Percentiles rank a stretch among this genome's conserved stretches.
Evolutionary conservation across 2,888 invertebrate genomes (phyloP).

Genomic region (Caprella mutica): DNA sequence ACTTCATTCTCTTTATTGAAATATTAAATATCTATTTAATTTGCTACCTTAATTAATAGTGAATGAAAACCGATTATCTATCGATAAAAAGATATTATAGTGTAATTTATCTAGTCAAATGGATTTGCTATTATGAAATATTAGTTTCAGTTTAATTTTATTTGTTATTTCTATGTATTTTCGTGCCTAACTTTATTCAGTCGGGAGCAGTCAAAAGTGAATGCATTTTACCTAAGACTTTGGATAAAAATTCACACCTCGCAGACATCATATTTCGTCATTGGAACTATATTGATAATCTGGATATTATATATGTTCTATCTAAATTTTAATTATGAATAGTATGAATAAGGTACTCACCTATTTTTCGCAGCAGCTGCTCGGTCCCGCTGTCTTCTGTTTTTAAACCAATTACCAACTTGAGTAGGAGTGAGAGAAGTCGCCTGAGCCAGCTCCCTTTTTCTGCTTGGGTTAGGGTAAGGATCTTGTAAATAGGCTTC

Average conservation of each 20-base stretch:
- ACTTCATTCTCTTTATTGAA: no score
- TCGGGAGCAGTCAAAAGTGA: no score
- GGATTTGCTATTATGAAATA: no score
- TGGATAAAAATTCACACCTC: neutral
- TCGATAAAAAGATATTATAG: neutral
- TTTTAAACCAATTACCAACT: conserved; percentile 90
- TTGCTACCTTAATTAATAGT: neutral
- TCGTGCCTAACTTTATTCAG: no score
- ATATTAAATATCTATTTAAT: neutral
- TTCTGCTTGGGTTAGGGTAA: conserved; percentile 90
- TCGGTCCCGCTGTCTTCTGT: conserved; percentile 71
- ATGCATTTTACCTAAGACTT: no score
- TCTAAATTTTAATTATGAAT: conserved; percentile 6
- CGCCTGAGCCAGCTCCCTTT: conserved; percentile 75
- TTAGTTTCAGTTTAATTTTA: no score
- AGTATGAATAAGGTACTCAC: conserved; percentile 47
- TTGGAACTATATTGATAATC: no score
- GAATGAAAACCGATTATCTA: neutral
- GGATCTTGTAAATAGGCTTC: conserved; percentile 98
- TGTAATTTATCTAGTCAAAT: no score
- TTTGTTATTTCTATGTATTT: no score
- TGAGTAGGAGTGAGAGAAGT: conserved; percentile 86
- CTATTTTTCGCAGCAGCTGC: conserved; percentile 94
- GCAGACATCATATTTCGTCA: neutral
- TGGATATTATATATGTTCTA: conserved; percentile 8